Evolutionary conservation across 2,113 vertebrate genomes (phyloP).

Genomic region (Centropus bengalensis): DNA sequence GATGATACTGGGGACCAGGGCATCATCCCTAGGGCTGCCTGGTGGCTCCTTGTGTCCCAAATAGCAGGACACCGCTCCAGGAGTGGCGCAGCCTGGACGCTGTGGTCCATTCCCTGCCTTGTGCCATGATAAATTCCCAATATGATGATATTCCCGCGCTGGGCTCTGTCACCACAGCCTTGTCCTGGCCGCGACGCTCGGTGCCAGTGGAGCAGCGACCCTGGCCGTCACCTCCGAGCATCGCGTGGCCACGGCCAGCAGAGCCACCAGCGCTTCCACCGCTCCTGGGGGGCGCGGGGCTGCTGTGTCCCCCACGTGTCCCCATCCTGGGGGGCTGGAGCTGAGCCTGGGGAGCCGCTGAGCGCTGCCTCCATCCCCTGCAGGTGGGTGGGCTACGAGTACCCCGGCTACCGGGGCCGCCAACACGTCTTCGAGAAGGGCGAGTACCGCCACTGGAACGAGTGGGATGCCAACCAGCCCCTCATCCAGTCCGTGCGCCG

Average conservation of each 20-base stretch:
- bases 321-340: too few species aligned
- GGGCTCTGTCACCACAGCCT: background rate
- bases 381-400: constrained; percentile 95
- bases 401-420: constrained; percentile 89
- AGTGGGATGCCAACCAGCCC: constrained; percentile 88
- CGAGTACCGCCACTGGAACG: constrained; percentile 94
- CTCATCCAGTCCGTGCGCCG: constrained; percentile 91
- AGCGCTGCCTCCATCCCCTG: accelerated
- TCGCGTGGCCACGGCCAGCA: background rate
- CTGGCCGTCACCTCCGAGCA: background rate
- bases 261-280: accelerated
- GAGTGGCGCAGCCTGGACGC: accelerated
- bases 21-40: background rate
- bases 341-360: background rate
- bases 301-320: too few species aligned
- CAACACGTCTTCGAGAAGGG: constrained; percentile 90
- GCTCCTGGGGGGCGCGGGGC: background rate
- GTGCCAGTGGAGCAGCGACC: background rate
- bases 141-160: accelerated
- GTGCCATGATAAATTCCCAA: background rate
- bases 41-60: background rate
- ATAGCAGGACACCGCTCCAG: background rate
- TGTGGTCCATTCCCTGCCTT: accelerated
- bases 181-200: accelerated
- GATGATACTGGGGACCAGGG: accelerated